Evolutionary conservation across 2,797 vertebrate species (phyloP), one percentile per base, ranked within the genome.

Genomic region (Acanthurus leucopareius): DNA sequence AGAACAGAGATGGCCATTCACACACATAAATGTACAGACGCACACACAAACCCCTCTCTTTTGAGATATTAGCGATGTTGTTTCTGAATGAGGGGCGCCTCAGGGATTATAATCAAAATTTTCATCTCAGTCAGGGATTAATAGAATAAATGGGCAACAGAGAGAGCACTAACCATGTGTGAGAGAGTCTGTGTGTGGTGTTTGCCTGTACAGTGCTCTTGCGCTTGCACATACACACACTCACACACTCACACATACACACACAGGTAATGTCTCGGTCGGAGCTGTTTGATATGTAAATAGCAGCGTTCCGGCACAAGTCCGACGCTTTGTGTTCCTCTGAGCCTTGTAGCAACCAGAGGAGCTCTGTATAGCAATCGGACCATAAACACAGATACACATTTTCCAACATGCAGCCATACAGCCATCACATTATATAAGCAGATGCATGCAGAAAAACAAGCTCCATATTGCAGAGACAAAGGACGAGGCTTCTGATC

Each of bases 41-140:
- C 67, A 76, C 67, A 74, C 5, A 6, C 72, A 79, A 45, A 74
- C 74, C 65, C 38, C 56, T 87, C 85, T 89, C 87, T 89, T 89
- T 85, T 80, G 82, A 91, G 89, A 89, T 90, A 90, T 91, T 87
- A 91, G 84, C 61, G 56, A 91, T 92, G 90, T 89, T 88, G 89
- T 88, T 90, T 93, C 82, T 92, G 90, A 93, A 91, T 87, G 86
- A 90, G 88, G 75, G 76, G 82, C 58, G 86, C 87, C 93, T 89
- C 79, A 63, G 85, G 91, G 92, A 93, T 92, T 93, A 93, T 93
- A 89, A 93, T 93, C 91, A 88, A 82, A 92, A 90, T 92, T 91
- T 92, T 93, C 87, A 92, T 93, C 91, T 93, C 90, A 90, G 88
- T 92, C 79, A 92, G 88, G 89, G 92, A 94, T 93, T 94, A 91